A percentile compares a stretch with the other conserved stretches of the same genome.
These are phyloP conservation scores for Torymus tubicola DNA, from an alignment of 2,888 invertebrate genomes.

Conservation along the genomic window DNA sequence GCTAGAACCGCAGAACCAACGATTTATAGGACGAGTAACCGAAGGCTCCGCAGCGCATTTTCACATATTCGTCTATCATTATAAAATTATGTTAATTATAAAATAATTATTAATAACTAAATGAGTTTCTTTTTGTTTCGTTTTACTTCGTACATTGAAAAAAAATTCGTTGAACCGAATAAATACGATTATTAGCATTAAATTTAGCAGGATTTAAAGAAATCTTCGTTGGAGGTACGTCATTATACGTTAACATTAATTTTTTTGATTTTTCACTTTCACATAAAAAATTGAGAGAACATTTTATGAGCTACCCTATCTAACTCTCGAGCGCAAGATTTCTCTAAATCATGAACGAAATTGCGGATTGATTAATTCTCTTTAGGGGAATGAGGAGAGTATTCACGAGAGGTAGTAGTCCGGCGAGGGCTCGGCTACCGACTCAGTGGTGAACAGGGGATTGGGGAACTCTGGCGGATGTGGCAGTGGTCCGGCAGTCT, in stretches of 20 bases:
- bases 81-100: constrained; percentile 63
- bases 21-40: constrained; percentile 63
- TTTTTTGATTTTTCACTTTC: constrained; percentile 29
- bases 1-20: constrained; percentile 70
- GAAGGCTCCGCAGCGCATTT: constrained; percentile 70
- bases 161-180: not conserved
- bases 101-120: constrained; percentile 65
- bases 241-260: constrained; percentile 2
- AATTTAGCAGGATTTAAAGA: too few relatives aligned
- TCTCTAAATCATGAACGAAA: too few relatives aligned
- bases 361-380: too few relatives aligned
- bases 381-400: too few relatives aligned
- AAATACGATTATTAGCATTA: too few relatives aligned
- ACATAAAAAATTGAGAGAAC: too few relatives aligned
- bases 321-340: too few relatives aligned
- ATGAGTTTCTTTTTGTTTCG: constrained; percentile 29
- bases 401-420: constrained; percentile 80
- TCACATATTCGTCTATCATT: constrained; percentile 39
- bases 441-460: constrained; percentile 91
- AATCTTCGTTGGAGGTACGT: too few relatives aligned
- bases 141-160: not conserved
- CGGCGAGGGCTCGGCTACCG: constrained; percentile 88
- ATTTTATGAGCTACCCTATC: too few relatives aligned
- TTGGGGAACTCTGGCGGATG: constrained; percentile 97
- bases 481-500: constrained; percentile 91